These are phyloP conservation scores for Leucosticte australis DNA, from an alignment of 2,113 vertebrate genomes.

Conservation along the genomic window DNA sequence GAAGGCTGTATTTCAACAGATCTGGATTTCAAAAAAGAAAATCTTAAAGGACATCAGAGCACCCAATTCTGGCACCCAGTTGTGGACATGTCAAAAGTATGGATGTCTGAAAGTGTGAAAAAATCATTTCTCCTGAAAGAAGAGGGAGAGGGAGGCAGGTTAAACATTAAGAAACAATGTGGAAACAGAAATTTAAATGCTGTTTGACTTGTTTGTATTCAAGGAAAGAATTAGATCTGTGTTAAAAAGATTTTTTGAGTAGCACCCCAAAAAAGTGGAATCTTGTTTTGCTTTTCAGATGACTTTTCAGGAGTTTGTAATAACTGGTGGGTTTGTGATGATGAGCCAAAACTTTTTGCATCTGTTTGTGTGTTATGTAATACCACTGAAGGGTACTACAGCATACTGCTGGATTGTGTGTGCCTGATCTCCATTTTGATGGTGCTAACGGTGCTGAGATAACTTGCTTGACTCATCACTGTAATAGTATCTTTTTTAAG, in stretches of 20 bases:
- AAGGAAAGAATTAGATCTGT: neutral
- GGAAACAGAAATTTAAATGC: neutral
- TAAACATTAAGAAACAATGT: neutral
- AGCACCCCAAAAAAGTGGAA: neutral
- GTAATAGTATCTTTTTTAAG: neutral
- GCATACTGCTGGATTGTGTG: neutral
- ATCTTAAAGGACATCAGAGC: neutral
- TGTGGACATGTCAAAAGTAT: neutral
- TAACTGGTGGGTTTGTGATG: neutral
- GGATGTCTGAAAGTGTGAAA: neutral
- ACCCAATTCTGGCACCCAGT: neutral
- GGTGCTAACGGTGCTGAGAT: neutral
- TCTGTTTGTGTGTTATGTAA: accelerated
- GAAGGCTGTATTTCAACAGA: neutral
- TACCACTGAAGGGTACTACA: neutral
- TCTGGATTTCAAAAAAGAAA: neutral
- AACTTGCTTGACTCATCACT: neutral
- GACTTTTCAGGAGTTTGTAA: neutral
- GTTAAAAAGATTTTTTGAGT: neutral
- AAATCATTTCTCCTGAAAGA: neutral
- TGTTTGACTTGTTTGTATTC: neutral
- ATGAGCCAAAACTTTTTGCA: neutral
- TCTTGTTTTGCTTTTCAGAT: neutral
- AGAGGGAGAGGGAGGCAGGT: neutral
- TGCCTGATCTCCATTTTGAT: neutral